Conservation (phyloP, 2,888 invertebrate genomes). For the Copidosoma aretas region DNA sequence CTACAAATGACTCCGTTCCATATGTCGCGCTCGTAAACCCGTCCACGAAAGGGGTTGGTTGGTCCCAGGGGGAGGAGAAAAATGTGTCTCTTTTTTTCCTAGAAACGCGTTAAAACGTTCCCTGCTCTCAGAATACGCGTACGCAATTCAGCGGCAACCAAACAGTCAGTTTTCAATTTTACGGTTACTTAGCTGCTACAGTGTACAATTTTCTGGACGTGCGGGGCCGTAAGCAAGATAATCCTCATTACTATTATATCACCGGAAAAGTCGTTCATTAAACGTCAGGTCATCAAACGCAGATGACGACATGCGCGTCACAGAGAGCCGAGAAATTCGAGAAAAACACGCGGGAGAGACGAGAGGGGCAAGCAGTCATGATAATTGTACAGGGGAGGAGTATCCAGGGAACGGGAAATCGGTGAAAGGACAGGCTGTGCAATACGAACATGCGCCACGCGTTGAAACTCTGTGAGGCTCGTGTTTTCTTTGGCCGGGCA, state of each 20-base stretch:
- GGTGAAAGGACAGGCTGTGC: not conserved
- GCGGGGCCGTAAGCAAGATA: no score
- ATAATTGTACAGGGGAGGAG: not conserved
- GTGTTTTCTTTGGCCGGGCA: conserved; percentile 15
- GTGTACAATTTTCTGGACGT: not conserved
- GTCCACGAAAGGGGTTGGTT: conserved; percentile 19
- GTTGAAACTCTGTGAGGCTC: conserved; percentile 32
- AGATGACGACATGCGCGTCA: not conserved
- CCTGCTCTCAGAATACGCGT: not conserved
- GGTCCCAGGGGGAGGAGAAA: not conserved
- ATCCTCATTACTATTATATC: not conserved
- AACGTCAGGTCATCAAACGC: conserved; percentile 13
- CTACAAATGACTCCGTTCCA: conserved; percentile 26
- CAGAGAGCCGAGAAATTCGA: conserved; percentile 13
- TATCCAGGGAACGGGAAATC: not conserved
- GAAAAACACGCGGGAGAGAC: not conserved
- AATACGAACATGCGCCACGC: conserved; percentile 13
- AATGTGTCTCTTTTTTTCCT: conserved; percentile 12
- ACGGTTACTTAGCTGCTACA: conserved; percentile 28
- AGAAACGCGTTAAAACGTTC: conserved; percentile 23
- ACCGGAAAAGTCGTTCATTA: not conserved
- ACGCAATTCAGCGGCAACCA: not conserved
- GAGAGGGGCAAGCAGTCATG: not conserved
- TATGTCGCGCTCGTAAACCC: conserved; percentile 32
- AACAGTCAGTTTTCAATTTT: conserved; percentile 17